These are phyloP conservation scores for Dromius quadrimaculatus DNA, from an alignment of 2,888 invertebrate genomes.

Conservation along the genomic window DNA sequence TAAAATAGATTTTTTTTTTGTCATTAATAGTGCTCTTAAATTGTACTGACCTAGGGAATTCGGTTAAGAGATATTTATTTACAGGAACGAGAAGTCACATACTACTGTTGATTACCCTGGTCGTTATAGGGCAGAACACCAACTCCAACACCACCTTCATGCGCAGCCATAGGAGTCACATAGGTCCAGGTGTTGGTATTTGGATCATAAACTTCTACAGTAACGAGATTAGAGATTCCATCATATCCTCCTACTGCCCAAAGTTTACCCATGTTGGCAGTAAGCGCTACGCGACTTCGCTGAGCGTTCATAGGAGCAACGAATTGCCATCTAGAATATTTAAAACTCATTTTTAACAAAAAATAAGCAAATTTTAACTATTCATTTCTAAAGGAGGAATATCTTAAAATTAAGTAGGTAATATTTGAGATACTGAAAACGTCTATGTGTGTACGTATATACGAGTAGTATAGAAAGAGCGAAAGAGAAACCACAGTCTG, in stretches of 20 bases:
- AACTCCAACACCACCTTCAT: slow-evolving; percentile 91
- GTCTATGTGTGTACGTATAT: too few relatives aligned
- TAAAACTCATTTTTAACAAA: slow-evolving; percentile 34
- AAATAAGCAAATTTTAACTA: too few relatives aligned
- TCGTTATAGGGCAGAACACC: slow-evolving; percentile 73
- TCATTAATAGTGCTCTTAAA: too few relatives aligned
- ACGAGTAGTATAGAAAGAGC: too few relatives aligned
- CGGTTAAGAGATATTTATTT: neutral
- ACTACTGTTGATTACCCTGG: slow-evolving; percentile 21
- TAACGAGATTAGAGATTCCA: slow-evolving; percentile 83
- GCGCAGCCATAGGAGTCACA: slow-evolving; percentile 83
- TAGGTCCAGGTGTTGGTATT: slow-evolving; percentile 78
- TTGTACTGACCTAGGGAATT: too few relatives aligned
- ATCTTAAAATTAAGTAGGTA: too few relatives aligned
- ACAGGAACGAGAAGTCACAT: neutral
- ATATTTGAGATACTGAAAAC: too few relatives aligned
- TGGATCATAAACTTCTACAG: slow-evolving; percentile 89
- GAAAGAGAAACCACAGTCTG: too few relatives aligned
- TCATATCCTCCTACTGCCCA: slow-evolving; percentile 87
- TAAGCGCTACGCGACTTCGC: slow-evolving; percentile 83
- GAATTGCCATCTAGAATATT: slow-evolving; percentile 75
- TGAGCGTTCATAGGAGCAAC: slow-evolving; percentile 86
- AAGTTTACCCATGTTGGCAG: slow-evolving; percentile 85
- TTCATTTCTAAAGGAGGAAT: too few relatives aligned
- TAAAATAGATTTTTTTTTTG: too few relatives aligned